Evolutionary conservation across 1,140 invertebrate genomes (phyloP), one percentile per base, ranked within the genome.

Genomic region (Bicyclus anynana): DNA sequence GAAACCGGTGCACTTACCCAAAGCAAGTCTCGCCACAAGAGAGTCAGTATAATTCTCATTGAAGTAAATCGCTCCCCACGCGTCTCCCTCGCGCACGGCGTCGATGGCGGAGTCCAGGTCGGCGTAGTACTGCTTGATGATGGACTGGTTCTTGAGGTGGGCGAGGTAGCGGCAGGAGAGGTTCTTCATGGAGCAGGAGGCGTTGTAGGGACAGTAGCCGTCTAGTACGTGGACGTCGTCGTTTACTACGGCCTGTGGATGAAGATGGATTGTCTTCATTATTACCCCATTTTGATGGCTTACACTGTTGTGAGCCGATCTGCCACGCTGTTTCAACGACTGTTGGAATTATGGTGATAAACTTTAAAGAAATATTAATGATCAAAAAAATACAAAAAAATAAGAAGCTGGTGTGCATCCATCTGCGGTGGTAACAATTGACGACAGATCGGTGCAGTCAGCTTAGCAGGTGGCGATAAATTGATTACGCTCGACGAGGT

Each of bases 1-100:
- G n/a, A n/a, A n/a, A 42, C 46, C 6, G 17, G 10, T 12, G 0
- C 14, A 57, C 69, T 80, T 67, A 90, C 92, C 93, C 27, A 94
- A 72, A 20, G 92, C 90, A 64, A 96, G 91, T 63, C 96, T 91
- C 3, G 93, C 92, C 0, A 94, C 89, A 1, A 98, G 88, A 21
- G 94, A 93, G 55, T 94, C 92, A 0, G 97, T 96, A 70, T 97
- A 98, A 73, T 97, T 97, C 66, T 94, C 90, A 3, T 94, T 94
- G 56, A 99, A 95, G 67, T 94, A 93, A 5, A 98, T 75, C 4
- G 94, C 93, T 0, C 95, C 97, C 97, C 97, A 98, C 0, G 94
- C 93, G 5, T 94, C 84, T 0, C 97, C 97, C 16, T 80, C 80
- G 38, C 90, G 78, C 0, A 98, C 96, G 0, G 93, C 93, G 14